Evolutionary conservation across 2,113 vertebrate genomes (phyloP), one percentile per base, ranked within the genome.

Genomic region (Puntigrus tetrazona): DNA sequence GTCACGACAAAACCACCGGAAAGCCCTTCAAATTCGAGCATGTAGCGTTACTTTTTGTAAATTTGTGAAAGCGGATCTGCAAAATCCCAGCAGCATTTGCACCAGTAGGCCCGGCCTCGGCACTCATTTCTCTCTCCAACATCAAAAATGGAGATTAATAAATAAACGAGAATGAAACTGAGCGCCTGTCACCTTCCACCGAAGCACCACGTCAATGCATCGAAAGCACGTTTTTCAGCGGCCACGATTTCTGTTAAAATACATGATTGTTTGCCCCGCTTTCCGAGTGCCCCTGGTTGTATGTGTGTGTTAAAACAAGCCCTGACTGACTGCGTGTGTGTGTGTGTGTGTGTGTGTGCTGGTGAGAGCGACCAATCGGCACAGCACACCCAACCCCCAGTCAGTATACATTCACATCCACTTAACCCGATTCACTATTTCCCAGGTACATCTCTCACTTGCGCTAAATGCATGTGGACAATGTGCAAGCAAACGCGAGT

Each of bases 221-320:
- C 91, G 86, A 57, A 73, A 63, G 67, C 89, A 86, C 86, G 77
- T 82, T 91, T 86, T 84, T 87, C 88, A 88, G 70, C 86, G 89
- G 89, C 88, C 84, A 87, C 50, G 78, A 69, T 81, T 85, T 83
- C 87, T 83, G 88, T 90, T 93, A 88, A 93, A 93, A 90, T 93
- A 91, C 91, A 93, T 94, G 91, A 69, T 93, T 91, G 91, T 89
- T 90, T 91, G 87, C 91, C 81, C 65, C 87, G 90, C 89, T 90
- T 92, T 91, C 92, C 93, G 93, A 93, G 91, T 94, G 93, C 91
- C 93, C 94, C 92, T 87, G 92, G 92, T 93, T 93, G 90, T 92
- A 13, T 81, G 61, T 81, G 41, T 81, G 80, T 52, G 93, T 94
- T 95, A 92, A 94, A 94, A 94, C 93, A 93, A 94, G 79, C 91